These are phyloP conservation scores for Lymantria monacha DNA, from an alignment of 2,888 invertebrate species.

Conservation along the genomic window DNA sequence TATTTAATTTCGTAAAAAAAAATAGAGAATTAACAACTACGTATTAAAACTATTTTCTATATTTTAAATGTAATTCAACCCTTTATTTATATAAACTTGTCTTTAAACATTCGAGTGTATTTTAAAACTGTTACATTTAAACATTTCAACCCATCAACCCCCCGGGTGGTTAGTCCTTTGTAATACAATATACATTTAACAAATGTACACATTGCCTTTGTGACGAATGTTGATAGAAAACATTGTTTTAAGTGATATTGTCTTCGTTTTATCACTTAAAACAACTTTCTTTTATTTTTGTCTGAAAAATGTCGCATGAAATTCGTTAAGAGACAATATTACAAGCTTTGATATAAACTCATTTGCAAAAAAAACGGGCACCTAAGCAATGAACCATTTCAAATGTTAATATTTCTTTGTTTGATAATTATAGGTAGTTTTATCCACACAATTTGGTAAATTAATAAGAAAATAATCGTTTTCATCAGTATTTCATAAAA, in stretches of 20 bases:
- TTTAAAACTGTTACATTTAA: background rate
- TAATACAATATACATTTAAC: slow-evolving; percentile 5
- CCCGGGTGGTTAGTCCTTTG: slow-evolving; percentile 5
- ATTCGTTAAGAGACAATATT: no score
- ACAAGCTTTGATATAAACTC: no score
- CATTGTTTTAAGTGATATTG: background rate
- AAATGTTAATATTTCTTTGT: no score
- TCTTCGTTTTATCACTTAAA: no score
- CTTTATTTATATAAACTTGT: background rate
- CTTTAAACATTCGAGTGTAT: background rate
- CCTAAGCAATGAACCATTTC: no score
- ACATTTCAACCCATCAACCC: background rate
- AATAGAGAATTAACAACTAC: no score
- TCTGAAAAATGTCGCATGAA: background rate
- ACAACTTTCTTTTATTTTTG: background rate
- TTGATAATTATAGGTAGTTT: no score
- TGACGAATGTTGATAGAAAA: background rate
- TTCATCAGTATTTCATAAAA: no score
- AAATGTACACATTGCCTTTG: background rate
- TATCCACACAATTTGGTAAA: no score
- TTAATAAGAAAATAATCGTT: no score
- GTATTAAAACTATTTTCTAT: background rate
- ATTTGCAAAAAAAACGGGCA: no score
- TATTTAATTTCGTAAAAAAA: no score
- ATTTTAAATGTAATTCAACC: background rate